These are phyloP conservation scores for Dunckerocampus dactyliophorus DNA, from an alignment of 2,113 vertebrate genomes.

Conservation along the genomic window DNA sequence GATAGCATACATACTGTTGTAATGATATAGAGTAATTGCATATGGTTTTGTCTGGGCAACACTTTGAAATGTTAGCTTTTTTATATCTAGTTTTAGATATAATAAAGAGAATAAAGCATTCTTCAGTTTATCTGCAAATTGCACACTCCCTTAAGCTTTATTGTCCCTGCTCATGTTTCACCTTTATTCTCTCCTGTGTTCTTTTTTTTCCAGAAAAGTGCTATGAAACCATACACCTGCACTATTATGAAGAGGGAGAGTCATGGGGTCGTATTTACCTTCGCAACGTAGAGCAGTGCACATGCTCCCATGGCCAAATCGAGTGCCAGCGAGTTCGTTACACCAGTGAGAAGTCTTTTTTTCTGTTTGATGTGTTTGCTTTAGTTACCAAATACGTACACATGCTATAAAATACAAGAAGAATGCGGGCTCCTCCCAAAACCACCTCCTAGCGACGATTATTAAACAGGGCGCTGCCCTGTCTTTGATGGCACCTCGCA, in stretches of 20 bases:
- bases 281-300: slow-evolving; percentile 79
- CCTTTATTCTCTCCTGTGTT: slow-evolving; percentile 16
- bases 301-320: slow-evolving; percentile 60
- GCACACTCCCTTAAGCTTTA: slow-evolving; percentile 25
- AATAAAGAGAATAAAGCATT: too few relatives aligned
- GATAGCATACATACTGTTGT: not conserved
- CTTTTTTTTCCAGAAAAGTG: slow-evolving; percentile 77
- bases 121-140: not conserved
- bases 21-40: not conserved
- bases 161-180: slow-evolving; percentile 42
- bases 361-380: slow-evolving; percentile 10
- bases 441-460: slow-evolving; percentile 4
- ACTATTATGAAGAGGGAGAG: slow-evolving; percentile 75
- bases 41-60: not conserved
- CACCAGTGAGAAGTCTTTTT: slow-evolving; percentile 68
- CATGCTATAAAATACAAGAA: not conserved
- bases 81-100: too few relatives aligned
- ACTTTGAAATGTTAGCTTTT: too few relatives aligned
- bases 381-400: slow-evolving; percentile 11
- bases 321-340: slow-evolving; percentile 67
- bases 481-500: slow-evolving; percentile 55
- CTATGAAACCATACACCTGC: slow-evolving; percentile 79
- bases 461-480: slow-evolving; percentile 25
- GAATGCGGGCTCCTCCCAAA: slow-evolving; percentile 23
- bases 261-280: slow-evolving; percentile 82